Percentiles rank a stretch among this genome's conserved stretches.
phyloP scores from a whole-genome alignment of 1,140 invertebrate species.

The Chionoecetes opilio region DNA sequence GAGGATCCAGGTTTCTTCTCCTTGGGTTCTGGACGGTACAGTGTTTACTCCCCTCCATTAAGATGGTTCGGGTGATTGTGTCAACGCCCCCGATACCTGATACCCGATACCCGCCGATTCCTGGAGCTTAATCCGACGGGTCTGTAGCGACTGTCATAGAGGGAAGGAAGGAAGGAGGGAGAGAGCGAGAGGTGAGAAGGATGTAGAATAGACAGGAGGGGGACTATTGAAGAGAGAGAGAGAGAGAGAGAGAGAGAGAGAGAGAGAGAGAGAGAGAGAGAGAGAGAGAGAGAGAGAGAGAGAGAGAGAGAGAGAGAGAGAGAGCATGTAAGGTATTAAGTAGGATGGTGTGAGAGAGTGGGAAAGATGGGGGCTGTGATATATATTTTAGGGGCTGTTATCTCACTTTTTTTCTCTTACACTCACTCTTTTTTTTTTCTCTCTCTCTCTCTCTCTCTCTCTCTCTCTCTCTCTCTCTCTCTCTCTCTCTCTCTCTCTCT shows the following conservation, averaged over 20 bases:
- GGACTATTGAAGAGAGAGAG: background rate
- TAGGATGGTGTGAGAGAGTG: conserved; percentile 40
- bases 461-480: conserved; percentile 1
- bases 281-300: background rate
- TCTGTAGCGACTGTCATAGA: background rate
- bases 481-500: conserved; percentile 32
- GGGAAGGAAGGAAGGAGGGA: background rate
- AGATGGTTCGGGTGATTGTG: conserved; percentile 49
- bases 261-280: background rate
- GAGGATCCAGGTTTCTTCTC: background rate
- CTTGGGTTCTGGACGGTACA: background rate
- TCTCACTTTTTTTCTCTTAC: background rate
- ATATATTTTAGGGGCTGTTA: conserved; percentile 11
- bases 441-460: background rate
- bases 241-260: background rate
- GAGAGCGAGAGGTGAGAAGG: no score
- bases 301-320: background rate
- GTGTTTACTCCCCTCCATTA: conserved; percentile 55
- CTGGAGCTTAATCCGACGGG: conserved; percentile 23
- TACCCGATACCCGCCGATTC: conserved; percentile 55
- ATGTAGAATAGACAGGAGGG: no score
- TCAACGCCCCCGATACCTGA: conserved; percentile 53
- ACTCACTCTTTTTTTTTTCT: background rate
- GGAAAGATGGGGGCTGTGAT: conserved; percentile 27
- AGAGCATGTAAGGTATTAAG: conserved; percentile 28